Percentiles rank a stretch among this genome's conserved stretches.
Conservation (phyloP, 2,888 invertebrate species). For the Andrena praecox region DNA sequence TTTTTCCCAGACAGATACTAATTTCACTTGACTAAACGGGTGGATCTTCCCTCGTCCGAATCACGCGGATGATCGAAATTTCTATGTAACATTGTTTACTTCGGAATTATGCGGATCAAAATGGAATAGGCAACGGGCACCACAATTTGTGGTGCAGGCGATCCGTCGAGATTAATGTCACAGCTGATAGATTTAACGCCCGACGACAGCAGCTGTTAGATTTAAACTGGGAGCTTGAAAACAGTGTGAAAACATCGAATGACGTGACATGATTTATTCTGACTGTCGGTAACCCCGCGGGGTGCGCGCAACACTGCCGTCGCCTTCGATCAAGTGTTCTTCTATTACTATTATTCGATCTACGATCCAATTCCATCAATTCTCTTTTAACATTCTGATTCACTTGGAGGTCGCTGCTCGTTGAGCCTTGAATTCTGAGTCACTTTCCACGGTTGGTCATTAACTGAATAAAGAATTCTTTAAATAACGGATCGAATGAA, state of each 20-base stretch:
- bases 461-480: too few relatives aligned
- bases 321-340: too few relatives aligned
- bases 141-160: not conserved
- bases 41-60: not conserved
- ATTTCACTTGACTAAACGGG: not conserved
- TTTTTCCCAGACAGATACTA: not conserved
- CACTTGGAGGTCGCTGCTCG: too few relatives aligned
- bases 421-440: too few relatives aligned
- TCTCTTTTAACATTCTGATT: too few relatives aligned
- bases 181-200: slow-evolving; percentile 1
- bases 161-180: slow-evolving; percentile 16
- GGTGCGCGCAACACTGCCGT: too few relatives aligned
- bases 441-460: too few relatives aligned
- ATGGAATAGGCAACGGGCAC: not conserved
- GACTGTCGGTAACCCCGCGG: not conserved
- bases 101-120: slow-evolving; percentile 2
- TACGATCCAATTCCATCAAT: not conserved
- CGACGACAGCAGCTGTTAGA: not conserved
- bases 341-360: not conserved
- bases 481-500: too few relatives aligned
- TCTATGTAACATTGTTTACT: not conserved
- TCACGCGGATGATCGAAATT: not conserved
- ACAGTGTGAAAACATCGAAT: slow-evolving; percentile 1
- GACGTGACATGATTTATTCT: slow-evolving; percentile 5
- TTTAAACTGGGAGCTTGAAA: not conserved